Percentiles rank a stretch among this genome's conserved stretches.
Evolutionary conservation across 2,113 vertebrate species (phyloP).

Genomic region (Odocoileus virginianus): DNA sequence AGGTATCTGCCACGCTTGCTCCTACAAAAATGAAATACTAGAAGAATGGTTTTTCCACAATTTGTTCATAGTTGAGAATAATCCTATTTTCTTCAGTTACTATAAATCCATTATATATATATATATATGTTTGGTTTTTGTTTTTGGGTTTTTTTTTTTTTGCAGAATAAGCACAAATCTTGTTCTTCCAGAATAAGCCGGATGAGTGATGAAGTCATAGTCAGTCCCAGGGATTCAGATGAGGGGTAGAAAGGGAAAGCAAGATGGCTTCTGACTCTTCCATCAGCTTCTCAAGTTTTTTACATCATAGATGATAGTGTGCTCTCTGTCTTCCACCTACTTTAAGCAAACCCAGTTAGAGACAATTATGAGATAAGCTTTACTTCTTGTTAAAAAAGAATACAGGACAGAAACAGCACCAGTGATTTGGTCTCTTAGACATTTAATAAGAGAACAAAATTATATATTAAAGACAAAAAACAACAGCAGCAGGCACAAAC

Average conservation of each 20-base stretch:
- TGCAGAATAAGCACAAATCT: not conserved
- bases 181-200: not conserved
- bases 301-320: not conserved
- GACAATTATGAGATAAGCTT: not conserved
- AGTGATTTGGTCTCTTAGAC: constrained; percentile 8
- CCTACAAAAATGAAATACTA: not conserved
- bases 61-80: not conserved
- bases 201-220: not conserved
- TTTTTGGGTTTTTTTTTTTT: not conserved
- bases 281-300: not conserved
- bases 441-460: constrained; percentile 30
- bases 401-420: not conserved
- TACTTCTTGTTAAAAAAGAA: constrained; percentile 30
- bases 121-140: too few species aligned
- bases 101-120: not conserved
- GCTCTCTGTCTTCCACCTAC: not conserved
- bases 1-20: not conserved
- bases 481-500: not conserved
- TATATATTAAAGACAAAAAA: constrained; percentile 27
- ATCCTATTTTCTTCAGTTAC: not conserved
- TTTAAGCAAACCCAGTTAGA: not conserved
- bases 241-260: not conserved
- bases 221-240: not conserved
- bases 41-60: not conserved
- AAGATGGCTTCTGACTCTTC: not conserved